These are phyloP conservation scores for Torymus texanus DNA, from an alignment of 2,888 invertebrate species.

Conservation along the genomic window DNA sequence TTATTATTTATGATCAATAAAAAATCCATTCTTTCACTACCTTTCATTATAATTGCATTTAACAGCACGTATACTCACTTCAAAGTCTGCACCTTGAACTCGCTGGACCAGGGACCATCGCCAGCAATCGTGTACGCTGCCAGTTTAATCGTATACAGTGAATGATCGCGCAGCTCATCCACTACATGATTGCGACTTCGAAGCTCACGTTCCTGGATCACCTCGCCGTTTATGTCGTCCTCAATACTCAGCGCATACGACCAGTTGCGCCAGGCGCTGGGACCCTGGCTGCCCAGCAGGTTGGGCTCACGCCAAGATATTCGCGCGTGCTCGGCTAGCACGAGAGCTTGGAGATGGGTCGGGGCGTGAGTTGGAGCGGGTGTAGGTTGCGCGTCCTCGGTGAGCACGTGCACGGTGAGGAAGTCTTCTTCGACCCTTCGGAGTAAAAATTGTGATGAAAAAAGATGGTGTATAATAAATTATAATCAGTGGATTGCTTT, in stretches of 20 bases:
- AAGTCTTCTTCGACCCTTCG: slow-evolving; percentile 75
- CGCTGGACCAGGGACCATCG: slow-evolving; percentile 87
- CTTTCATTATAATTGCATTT: no score
- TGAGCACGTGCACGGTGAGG: slow-evolving; percentile 74
- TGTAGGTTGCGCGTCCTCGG: slow-evolving; percentile 83
- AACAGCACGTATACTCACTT: slow-evolving; percentile 66
- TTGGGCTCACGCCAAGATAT: slow-evolving; percentile 90
- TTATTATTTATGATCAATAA: no score
- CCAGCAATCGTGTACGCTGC: slow-evolving; percentile 87
- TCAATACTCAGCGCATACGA: slow-evolving; percentile 85
- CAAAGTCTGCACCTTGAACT: slow-evolving; percentile 84
- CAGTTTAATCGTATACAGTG: slow-evolving; percentile 86
- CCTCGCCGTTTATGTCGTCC: slow-evolving; percentile 75
- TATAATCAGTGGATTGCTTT: no score
- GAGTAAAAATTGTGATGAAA: not conserved
- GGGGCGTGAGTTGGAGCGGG: slow-evolving; percentile 89
- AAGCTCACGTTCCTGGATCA: slow-evolving; percentile 75
- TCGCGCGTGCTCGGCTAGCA: slow-evolving; percentile 85
- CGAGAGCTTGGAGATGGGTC: slow-evolving; percentile 86
- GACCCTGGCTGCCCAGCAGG: slow-evolving; percentile 81
- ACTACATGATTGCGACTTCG: slow-evolving; percentile 82
- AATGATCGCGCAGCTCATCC: slow-evolving; percentile 83
- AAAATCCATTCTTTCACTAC: no score
- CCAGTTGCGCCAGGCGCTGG: slow-evolving; percentile 85
- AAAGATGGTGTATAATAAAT: not conserved